Evolutionary conservation across 2,113 vertebrate genomes (phyloP), one percentile per base, ranked within the genome.

Genomic region (Equus przewalskii): DNA sequence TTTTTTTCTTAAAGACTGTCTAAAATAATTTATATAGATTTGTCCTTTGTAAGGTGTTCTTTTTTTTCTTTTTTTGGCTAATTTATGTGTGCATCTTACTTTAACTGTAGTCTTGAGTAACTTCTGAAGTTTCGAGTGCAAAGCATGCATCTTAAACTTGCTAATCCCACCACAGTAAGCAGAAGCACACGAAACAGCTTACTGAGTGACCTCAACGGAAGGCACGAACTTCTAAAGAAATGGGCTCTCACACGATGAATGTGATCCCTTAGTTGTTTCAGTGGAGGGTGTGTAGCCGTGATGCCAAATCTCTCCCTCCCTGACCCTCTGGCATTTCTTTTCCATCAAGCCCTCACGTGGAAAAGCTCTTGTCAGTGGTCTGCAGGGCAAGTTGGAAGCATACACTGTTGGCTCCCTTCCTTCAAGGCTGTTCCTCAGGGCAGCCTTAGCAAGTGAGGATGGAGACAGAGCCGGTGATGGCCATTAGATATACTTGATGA

Each of bases 101-200:
- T 70, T 89, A 22, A 89, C 67, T 82, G 1, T 24, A 33, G 9
- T 86, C 89, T 96, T 70, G 70, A 90, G 73, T 15, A 56, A 36
- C 95, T 97, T 98, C 94, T 97, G 28, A 97, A 95, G 87, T 98
- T 98, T 11, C 60, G 79, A 91, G 91, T 97, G 93, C 92, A 98
- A 97, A 98, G 93, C 94, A 64, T 92, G 95, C 81, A 72, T 97
- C 62, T 97, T 94, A 97, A 90, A 85, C 60, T 18, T 80, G 89
- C 86, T 98, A 97, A 98, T 98, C 98, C 96, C 44, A 46, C 44
- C 65, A 51, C 89, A 62, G 97, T 98, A 97, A 98, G 97, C 98
- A 98, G 98, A 97, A 98, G 96, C 98, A 97, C 97, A 97, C 96
- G 97, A 89, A 98, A 96, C 94, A 97, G 98, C 97, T 99, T 98